phyloP scores from a whole-genome alignment of 2,888 invertebrate genomes.

The Zygaena filipendulae region DNA sequence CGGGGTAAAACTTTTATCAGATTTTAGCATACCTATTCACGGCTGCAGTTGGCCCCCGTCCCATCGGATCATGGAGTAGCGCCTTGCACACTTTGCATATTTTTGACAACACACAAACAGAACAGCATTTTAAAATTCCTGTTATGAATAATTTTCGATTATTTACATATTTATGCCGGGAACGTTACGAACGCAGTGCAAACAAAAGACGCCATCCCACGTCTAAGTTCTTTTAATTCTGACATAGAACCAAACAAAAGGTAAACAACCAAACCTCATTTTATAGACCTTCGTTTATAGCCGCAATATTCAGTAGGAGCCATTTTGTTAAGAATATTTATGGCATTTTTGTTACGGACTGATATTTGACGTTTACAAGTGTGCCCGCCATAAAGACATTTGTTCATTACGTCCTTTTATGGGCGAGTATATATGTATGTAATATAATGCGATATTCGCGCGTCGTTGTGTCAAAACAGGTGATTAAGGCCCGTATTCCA shows the following conservation, averaged over 20 bases:
- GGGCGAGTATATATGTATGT: slow-evolving; percentile 37
- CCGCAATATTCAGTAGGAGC: slow-evolving; percentile 62
- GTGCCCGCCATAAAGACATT: slow-evolving; percentile 59
- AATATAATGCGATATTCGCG: slow-evolving; percentile 43
- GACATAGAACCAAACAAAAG: slow-evolving; percentile 48
- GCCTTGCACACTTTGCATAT: no score
- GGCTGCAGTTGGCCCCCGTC: no score
- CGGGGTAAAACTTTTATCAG: no score
- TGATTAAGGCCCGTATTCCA: no score
- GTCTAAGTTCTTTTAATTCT: slow-evolving; percentile 52
- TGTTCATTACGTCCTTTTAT: slow-evolving; percentile 55
- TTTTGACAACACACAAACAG: slow-evolving; percentile 28
- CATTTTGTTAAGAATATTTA: slow-evolving; percentile 63
- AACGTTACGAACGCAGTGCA: slow-evolving; percentile 29
- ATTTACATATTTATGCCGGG: slow-evolving; percentile 57
- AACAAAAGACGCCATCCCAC: slow-evolving; percentile 44
- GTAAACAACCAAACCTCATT: slow-evolving; percentile 57
- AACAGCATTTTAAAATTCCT: slow-evolving; percentile 50
- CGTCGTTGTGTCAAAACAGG: slow-evolving; percentile 36
- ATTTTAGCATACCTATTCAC: no score
- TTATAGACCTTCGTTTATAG: slow-evolving; percentile 57
- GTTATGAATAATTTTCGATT: slow-evolving; percentile 54
- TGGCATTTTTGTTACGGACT: slow-evolving; percentile 55
- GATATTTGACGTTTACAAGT: slow-evolving; percentile 62
- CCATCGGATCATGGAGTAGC: no score